A percentile compares a stretch with the other conserved stretches of the same genome.
phyloP scores from a whole-genome alignment of 2,113 vertebrate species.

The Stercorarius parasiticus region DNA sequence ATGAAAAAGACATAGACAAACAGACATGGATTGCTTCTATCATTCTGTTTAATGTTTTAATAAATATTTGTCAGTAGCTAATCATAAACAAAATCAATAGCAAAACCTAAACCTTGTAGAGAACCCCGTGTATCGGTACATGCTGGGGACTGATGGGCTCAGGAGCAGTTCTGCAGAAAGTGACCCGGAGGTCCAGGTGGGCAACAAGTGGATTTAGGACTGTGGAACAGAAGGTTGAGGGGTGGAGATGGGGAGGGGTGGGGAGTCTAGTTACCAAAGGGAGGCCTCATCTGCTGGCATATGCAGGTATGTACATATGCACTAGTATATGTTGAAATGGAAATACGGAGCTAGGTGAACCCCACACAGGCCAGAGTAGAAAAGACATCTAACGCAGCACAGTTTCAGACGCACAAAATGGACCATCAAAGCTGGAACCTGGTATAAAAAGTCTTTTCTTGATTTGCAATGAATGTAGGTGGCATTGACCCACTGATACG shows the following conservation, averaged over 20 bases:
- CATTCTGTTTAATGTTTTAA: neutral
- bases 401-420: neutral
- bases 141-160: neutral
- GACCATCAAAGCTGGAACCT: neutral
- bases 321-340: neutral
- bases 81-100: neutral
- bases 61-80: neutral
- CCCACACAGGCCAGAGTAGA: neutral
- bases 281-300: neutral
- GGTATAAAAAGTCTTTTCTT: neutral
- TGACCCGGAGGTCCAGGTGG: too few relatives aligned
- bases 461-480: slow-evolving; percentile 58
- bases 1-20: neutral
- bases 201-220: neutral
- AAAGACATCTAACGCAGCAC: neutral
- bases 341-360: neutral
- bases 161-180: neutral
- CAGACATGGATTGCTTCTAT: neutral
- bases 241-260: neutral
- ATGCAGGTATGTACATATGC: too few relatives aligned
- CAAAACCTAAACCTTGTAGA: neutral
- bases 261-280: neutral
- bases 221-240: neutral
- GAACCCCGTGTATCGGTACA: neutral
- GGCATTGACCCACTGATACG: slow-evolving; percentile 82